A percentile compares a stretch with the other conserved stretches of the same genome.
Conservation (phyloP, 2,797 vertebrate species). For the Lepus oiostolus region DNA sequence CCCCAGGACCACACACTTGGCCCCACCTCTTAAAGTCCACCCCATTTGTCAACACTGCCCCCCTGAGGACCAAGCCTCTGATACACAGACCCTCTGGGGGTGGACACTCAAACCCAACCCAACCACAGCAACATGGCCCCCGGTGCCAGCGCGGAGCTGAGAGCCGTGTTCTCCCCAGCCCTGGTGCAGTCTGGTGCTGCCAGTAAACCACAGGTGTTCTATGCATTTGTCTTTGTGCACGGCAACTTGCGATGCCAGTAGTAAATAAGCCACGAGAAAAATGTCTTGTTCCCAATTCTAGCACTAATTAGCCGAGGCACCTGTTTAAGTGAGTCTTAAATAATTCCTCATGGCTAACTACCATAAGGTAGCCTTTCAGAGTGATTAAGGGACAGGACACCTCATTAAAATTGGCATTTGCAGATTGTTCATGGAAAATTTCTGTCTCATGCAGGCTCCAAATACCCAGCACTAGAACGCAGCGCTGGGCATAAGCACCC, state of each 20-base stretch:
- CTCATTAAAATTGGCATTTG: neutral
- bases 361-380: neutral
- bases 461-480: neutral
- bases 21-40: too few species aligned
- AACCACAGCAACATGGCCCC: neutral
- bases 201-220: accelerated
- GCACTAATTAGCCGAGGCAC: neutral
- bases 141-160: neutral
- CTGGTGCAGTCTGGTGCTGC: neutral
- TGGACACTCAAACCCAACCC: too few species aligned
- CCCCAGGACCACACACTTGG: too few species aligned
- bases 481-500: too few species aligned
- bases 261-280: neutral
- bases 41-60: too few species aligned
- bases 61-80: too few species aligned
- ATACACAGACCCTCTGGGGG: too few species aligned
- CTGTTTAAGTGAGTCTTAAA: neutral
- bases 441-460: neutral
- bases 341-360: neutral
- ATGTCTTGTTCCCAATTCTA: neutral
- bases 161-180: neutral
- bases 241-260: neutral
- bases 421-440: neutral
- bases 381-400: neutral
- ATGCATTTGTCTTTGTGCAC: neutral